These are phyloP conservation scores for Lates japonicus DNA, from an alignment of 2,797 vertebrate genomes.

Conservation along the genomic window DNA sequence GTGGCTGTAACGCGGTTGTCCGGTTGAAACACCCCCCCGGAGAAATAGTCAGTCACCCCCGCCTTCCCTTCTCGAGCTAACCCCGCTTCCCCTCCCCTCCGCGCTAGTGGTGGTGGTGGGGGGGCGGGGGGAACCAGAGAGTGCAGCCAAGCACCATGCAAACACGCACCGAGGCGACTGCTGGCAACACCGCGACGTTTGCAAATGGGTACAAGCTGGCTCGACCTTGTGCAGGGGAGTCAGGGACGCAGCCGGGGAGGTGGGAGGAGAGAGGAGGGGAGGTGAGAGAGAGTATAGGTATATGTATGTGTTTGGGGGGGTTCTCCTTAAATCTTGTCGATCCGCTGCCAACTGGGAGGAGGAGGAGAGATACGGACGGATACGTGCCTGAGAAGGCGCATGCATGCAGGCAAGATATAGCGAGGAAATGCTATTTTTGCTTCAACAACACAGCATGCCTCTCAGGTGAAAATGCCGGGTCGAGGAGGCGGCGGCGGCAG, in stretches of 20 bases:
- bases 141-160: conserved; percentile 52
- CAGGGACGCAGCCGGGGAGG: conserved; percentile 68
- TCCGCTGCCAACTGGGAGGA: conserved; percentile 58
- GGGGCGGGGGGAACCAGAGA: conserved; percentile 45
- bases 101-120: conserved; percentile 43
- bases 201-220: conserved; percentile 72
- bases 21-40: conserved; percentile 71
- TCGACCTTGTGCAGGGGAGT: conserved; percentile 82
- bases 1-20: conserved; percentile 71
- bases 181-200: conserved; percentile 68
- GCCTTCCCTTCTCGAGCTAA: conserved; percentile 11
- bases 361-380: conserved; percentile 53
- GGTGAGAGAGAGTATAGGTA: conserved; percentile 1
- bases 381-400: conserved; percentile 70
- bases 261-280: conserved; percentile 13
- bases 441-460: conserved; percentile 63
- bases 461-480: conserved; percentile 54
- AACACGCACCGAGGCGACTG: conserved; percentile 49
- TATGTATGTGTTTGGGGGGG: neutral
- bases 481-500: conserved; percentile 24
- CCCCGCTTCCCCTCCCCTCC: conserved; percentile 33
- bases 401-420: conserved; percentile 62
- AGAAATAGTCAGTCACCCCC: conserved; percentile 63
- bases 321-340: conserved; percentile 76
- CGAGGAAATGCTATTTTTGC: conserved; percentile 78